These are phyloP conservation scores for Alcedo atthis DNA, from an alignment of 2,797 vertebrate species.

Conservation along the genomic window DNA sequence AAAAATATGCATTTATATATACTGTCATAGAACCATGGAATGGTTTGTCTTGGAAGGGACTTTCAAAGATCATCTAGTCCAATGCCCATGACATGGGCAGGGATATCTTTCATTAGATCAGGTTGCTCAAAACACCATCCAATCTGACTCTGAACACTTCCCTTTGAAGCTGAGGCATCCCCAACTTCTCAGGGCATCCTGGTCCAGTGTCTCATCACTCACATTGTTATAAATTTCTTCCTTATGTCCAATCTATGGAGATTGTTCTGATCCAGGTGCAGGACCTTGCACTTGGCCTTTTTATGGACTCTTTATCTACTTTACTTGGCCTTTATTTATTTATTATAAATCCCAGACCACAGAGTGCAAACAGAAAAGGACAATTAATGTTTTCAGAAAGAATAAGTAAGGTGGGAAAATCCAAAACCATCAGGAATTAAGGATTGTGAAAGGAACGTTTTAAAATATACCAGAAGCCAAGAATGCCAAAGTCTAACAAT, in stretches of 20 bases:
- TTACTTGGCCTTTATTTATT: not conserved
- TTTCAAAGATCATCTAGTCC: not conserved
- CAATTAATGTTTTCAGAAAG: not conserved
- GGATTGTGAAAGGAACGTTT: not conserved
- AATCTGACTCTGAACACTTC: not conserved
- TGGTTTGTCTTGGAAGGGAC: not conserved
- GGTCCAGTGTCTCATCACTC: not conserved
- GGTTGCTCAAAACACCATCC: not conserved
- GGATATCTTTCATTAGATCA: not conserved
- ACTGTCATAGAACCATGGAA: not conserved
- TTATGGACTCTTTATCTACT: not conserved
- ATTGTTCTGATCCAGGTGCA: not conserved
- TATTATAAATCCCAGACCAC: not conserved
- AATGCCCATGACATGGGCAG: not conserved
- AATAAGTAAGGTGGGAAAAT: not conserved
- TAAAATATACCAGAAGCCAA: not conserved
- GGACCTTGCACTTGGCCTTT: not conserved
- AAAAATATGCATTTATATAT: not conserved
- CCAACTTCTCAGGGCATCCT: not conserved
- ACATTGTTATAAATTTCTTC: not conserved
- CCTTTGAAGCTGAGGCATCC: accelerated
- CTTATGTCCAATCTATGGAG: accelerated
- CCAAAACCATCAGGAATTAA: not conserved
- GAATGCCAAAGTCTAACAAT: not conserved
- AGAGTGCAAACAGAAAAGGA: not conserved